Conservation (phyloP, 1,140 invertebrate species). For the Sweltsa coloradensis region DNA sequence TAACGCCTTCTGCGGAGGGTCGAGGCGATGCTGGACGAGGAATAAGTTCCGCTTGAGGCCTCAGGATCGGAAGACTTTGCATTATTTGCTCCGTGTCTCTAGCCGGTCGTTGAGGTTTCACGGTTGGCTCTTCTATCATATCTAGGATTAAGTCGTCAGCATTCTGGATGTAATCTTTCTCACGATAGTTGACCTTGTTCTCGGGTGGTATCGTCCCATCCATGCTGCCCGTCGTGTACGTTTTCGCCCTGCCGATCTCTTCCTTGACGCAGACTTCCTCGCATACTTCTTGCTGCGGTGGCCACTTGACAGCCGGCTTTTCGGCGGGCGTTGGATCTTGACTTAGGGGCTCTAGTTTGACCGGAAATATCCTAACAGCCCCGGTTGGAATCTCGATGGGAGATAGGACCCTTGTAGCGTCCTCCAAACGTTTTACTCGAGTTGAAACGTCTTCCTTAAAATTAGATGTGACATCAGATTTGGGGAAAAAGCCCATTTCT, state of each 20-base stretch:
- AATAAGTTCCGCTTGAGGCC: no score
- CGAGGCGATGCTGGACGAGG: constrained; percentile 15
- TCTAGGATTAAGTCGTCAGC: no score
- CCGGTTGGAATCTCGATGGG: constrained; percentile 46
- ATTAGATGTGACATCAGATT: constrained; percentile 28
- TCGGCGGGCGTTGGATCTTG: not conserved
- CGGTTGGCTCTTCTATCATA: no score
- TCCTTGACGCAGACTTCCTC: constrained; percentile 11
- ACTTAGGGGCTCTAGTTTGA: not conserved
- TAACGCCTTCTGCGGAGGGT: constrained; percentile 20
- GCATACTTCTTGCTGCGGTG: constrained; percentile 6
- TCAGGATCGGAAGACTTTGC: no score
- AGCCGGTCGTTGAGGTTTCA: no score
- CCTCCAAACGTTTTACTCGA: constrained; percentile 48
- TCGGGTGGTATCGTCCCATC: no score
- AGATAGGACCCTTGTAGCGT: constrained; percentile 39
- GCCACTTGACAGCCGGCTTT: no score
- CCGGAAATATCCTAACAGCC: constrained; percentile 45
- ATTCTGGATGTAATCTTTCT: no score
- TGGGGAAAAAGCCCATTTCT: constrained; percentile 53
- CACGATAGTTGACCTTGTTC: no score
- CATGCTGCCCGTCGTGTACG: no score
- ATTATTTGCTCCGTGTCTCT: no score
- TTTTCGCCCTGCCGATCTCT: constrained; percentile 12
- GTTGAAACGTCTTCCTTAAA: constrained; percentile 40